Conservation (phyloP, 2,888 invertebrate genomes). For the Pandemis heparana region DNA sequence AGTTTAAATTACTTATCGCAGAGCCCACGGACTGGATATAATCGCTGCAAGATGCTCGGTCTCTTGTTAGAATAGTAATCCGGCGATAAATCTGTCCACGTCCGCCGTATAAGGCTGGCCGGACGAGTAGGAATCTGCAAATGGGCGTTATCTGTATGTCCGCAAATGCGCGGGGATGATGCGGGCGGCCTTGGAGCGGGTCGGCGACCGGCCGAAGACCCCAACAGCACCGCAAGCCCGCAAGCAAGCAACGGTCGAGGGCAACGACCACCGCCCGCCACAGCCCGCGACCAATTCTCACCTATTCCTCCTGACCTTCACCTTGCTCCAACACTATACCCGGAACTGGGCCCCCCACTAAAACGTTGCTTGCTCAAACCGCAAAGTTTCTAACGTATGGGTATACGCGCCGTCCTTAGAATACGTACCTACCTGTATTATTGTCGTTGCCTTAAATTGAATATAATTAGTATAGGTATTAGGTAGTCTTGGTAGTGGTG, state of each 20-base stretch:
- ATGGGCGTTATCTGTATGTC: slow-evolving; percentile 70
- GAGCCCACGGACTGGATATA: background rate
- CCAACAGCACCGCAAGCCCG: slow-evolving; percentile 76
- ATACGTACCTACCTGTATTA: background rate
- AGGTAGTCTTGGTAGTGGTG: background rate
- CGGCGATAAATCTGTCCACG: slow-evolving; percentile 47
- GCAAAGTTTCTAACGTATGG: background rate
- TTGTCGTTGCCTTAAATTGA: background rate
- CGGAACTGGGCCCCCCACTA: slow-evolving; percentile 38
- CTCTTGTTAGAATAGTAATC: slow-evolving; percentile 41
- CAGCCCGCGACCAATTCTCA: slow-evolving; percentile 65
- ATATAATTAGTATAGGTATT: too few species aligned
- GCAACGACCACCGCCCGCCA: slow-evolving; percentile 80
- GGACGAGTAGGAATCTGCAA: slow-evolving; percentile 65
- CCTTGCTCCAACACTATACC: slow-evolving; percentile 52
- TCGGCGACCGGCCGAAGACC: slow-evolving; percentile 85
- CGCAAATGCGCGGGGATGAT: slow-evolving; percentile 78
- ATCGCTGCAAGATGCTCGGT: background rate
- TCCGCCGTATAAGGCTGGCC: slow-evolving; percentile 48
- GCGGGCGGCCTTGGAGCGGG: slow-evolving; percentile 83
- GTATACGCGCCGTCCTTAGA: background rate
- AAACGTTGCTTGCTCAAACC: background rate
- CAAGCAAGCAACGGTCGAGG: slow-evolving; percentile 83
- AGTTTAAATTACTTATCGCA: slow-evolving; percentile 12
- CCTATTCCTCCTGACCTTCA: slow-evolving; percentile 69